Percentiles rank a stretch among this genome's conserved stretches.
These are phyloP conservation scores for Sebastes trivittatus DNA, from an alignment of 2,797 vertebrate genomes.

Conservation along the genomic window DNA sequence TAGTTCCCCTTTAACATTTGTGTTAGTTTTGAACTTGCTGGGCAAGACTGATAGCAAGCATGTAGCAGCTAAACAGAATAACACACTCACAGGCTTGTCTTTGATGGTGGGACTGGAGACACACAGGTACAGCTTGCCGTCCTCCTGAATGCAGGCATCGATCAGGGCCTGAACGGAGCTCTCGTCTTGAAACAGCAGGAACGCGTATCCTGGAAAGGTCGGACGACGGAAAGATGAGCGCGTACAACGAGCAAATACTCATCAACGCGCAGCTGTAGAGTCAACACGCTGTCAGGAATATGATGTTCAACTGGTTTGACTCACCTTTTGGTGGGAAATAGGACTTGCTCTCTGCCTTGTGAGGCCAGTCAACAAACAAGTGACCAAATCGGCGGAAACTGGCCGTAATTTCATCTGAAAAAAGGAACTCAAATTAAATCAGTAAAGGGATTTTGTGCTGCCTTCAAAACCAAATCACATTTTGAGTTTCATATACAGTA, in stretches of 20 bases:
- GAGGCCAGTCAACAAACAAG: slow-evolving; percentile 99
- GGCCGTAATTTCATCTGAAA: slow-evolving; percentile 96
- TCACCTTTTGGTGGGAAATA: slow-evolving; percentile 99
- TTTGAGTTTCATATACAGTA: neutral
- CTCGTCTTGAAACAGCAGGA: slow-evolving; percentile 99
- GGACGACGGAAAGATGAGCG: neutral
- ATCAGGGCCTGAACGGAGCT: slow-evolving; percentile 99
- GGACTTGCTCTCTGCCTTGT: slow-evolving; percentile 99
- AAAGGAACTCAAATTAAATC: neutral
- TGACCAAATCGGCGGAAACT: slow-evolving; percentile 99
- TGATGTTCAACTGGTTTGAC: neutral
- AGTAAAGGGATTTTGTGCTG: neutral
- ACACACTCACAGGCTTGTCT: slow-evolving; percentile 94
- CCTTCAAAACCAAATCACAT: neutral
- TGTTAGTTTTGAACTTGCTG: neutral
- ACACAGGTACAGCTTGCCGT: slow-evolving; percentile 97
- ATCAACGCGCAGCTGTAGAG: neutral
- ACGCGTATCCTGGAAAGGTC: slow-evolving; percentile 90
- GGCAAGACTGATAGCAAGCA: neutral
- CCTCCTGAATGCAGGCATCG: slow-evolving; percentile 98
- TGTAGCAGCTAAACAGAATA: neutral
- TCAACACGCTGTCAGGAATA: neutral
- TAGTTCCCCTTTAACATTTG: neutral
- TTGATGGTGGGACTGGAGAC: slow-evolving; percentile 99
- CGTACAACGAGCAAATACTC: neutral